Evolutionary conservation across 2,888 invertebrate genomes (phyloP), one percentile per base, ranked within the genome.

Genomic region (Chrysopilus asiliformis): DNA sequence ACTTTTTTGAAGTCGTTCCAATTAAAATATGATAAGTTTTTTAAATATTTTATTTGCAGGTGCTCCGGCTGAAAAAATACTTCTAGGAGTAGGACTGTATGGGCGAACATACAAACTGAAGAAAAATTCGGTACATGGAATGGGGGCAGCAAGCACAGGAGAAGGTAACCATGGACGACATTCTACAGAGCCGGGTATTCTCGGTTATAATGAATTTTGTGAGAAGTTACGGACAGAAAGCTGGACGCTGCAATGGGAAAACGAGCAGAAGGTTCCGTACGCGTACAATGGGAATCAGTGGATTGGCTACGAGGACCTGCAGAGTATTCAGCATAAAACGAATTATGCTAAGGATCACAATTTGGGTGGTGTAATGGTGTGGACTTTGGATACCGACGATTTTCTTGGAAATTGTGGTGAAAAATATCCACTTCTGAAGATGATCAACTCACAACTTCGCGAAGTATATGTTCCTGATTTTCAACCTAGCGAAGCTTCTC

Each of bases 311-410:
- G 82, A 83, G 42, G 62, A 76, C 46, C 51, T 56, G n/a, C 52
- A 60, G 34, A 79, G 79, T 7, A 41, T 63, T 14, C 45, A 40
- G 2, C 42, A 51, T 3, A 55, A 74, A 64, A 52, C 66, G 18
- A 39, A 60, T 47, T 64, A 57, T 44, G 57, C 66, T 20, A 52
- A 66, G 53, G 44, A 60, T 36, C 39, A 56, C 38, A 46, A 66
- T 37, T 52, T 75, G 35, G 68, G 67, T 36, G 84, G 81, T 17
- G 66, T 70, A 1, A 83, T 85, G 83, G 51, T 79, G 1, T 86
- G 85, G 85, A 78, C 80, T 28, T 66, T 85, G 7, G 86, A 86
- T 53, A 78, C 78, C 4, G 85, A 85, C 48, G 85, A 85, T 51
- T 79, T 80, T 49, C 62, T 53, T 9, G 79, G 76, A 1, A 46